These are phyloP conservation scores for Spilarctia lutea DNA, from an alignment of 2,888 invertebrate species.

Conservation along the genomic window DNA sequence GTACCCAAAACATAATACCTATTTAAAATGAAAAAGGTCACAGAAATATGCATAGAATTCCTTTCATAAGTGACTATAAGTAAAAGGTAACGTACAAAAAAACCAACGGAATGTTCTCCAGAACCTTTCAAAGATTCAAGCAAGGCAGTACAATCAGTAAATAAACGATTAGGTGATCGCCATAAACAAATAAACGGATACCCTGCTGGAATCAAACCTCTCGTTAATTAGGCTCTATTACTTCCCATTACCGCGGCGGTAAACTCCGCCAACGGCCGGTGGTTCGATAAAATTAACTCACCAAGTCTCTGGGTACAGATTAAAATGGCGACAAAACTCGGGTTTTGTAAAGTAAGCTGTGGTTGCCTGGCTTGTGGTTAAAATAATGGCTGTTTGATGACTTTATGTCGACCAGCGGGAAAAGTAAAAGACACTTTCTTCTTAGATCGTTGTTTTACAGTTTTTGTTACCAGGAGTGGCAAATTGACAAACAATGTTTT, in stretches of 20 bases:
- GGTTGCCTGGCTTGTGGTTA: background rate
- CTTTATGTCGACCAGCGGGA: background rate
- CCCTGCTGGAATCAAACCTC: constrained; percentile 3
- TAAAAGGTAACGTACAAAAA: background rate
- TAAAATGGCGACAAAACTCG: constrained; percentile 11
- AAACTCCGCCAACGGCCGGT: constrained; percentile 14
- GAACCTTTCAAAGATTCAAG: no score
- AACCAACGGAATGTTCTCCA: background rate
- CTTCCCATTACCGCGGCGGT: constrained; percentile 10
- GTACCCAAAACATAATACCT: background rate
- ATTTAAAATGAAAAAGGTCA: no score
- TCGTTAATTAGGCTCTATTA: constrained; percentile 9
- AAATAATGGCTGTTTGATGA: constrained; percentile 16
- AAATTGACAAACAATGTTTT: background rate
- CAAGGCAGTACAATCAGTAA: background rate
- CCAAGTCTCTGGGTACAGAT: constrained; percentile 3
- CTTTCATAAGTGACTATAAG: background rate
- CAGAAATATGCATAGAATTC: background rate
- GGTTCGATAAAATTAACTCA: constrained; percentile 18
- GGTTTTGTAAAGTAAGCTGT: constrained; percentile 6
- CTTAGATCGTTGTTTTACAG: constrained; percentile 1
- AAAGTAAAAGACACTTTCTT: background rate
- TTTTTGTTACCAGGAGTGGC: background rate
- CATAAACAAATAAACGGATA: constrained; percentile 8
- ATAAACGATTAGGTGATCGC: background rate